phyloP scores from a whole-genome alignment of 2,888 invertebrate genomes.

The Schrankia costaestrigalis region DNA sequence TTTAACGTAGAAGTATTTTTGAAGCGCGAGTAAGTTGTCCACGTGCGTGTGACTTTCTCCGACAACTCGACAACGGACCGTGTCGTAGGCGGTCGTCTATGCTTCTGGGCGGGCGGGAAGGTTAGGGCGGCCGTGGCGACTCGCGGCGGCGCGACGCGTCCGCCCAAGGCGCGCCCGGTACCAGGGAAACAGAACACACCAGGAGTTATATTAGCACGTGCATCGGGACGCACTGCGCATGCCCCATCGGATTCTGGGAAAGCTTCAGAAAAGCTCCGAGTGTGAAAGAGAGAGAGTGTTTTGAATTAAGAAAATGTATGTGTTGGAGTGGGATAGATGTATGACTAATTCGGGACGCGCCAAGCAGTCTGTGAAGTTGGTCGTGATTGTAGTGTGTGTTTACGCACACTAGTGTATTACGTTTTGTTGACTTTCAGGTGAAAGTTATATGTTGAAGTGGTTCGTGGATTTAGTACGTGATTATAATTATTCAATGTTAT shows the following conservation, averaged over 20 bases:
- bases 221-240: conserved; percentile 67
- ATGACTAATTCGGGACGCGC: conserved; percentile 70
- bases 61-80: conserved; percentile 61
- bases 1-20: conserved; percentile 23
- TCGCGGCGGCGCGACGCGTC: conserved; percentile 70
- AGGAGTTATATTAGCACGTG: conserved; percentile 62
- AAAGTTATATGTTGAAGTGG: conserved; percentile 20
- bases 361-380: conserved; percentile 75
- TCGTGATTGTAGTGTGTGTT: conserved; percentile 35
- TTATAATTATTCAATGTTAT: too few relatives aligned
- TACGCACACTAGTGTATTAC: conserved; percentile 31
- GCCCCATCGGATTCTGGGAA: conserved; percentile 56
- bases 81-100: conserved; percentile 60
- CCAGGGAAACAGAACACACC: conserved; percentile 58
- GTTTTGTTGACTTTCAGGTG: conserved; percentile 30
- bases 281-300: conserved; percentile 47
- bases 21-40: conserved; percentile 56
- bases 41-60: conserved; percentile 54
- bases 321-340: conserved; percentile 51
- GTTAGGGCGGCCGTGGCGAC: conserved; percentile 69
- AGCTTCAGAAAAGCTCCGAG: conserved; percentile 60
- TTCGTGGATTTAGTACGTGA: conserved; percentile 11
- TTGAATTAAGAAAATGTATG: conserved; percentile 62
- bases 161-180: conserved; percentile 80
- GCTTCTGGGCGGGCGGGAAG: conserved; percentile 72